These are phyloP conservation scores for Malurus elegans DNA, from an alignment of 2,113 vertebrate species.

Conservation along the genomic window DNA sequence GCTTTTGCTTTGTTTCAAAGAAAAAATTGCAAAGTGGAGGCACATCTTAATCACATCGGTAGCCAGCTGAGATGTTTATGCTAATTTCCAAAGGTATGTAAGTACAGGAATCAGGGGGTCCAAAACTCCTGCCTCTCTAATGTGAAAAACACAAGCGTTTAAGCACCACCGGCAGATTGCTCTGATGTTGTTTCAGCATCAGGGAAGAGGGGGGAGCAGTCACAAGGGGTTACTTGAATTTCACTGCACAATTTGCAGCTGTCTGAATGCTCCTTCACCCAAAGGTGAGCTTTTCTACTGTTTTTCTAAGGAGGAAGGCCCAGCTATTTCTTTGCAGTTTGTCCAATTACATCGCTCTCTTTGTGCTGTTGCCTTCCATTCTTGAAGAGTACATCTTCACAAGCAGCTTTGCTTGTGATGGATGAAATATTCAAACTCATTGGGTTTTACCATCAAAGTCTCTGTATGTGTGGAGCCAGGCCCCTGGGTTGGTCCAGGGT, in stretches of 20 bases:
- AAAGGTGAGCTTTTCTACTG: background rate
- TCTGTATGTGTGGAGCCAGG: background rate
- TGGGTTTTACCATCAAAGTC: background rate
- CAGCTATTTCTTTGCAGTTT: background rate
- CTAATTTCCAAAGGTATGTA: conserved; percentile 51
- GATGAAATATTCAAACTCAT: background rate
- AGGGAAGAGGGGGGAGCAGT: background rate
- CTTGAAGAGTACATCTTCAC: background rate
- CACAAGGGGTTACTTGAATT: background rate
- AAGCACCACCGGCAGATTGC: background rate
- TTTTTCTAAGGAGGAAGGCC: background rate
- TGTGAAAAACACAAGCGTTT: conserved; percentile 34
- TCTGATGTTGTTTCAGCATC: conserved; percentile 8
- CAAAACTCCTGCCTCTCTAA: conserved; percentile 34
- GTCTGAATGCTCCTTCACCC: background rate
- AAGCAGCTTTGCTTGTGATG: background rate
- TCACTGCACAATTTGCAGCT: background rate
- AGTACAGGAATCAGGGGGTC: conserved; percentile 29
- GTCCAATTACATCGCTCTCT: background rate
- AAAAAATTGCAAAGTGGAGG: conserved; percentile 33
- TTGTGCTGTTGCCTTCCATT: background rate
- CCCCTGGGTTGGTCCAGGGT: rapidly evolving
- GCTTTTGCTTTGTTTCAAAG: conserved; percentile 57
- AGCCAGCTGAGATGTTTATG: conserved; percentile 55
- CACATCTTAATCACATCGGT: conserved; percentile 37